Conservation (phyloP, 2,888 invertebrate species). For the Agrochola macilenta region DNA sequence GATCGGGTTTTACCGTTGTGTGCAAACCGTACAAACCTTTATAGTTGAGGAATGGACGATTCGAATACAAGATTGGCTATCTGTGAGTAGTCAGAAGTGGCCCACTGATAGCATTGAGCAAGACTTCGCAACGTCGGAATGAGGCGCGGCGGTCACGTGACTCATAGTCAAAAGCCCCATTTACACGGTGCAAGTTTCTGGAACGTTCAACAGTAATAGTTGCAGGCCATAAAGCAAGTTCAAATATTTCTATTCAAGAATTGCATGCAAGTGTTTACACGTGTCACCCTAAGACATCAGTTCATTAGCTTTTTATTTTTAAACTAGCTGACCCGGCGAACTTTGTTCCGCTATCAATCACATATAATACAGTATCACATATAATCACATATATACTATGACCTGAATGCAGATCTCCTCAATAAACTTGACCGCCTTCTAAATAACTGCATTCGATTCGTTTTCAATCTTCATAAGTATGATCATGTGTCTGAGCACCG, state of each 20-base stretch:
- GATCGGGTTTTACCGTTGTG: not conserved
- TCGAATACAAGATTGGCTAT: constrained; percentile 25
- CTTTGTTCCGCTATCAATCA: no score
- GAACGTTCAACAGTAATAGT: not conserved
- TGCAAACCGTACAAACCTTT: not conserved
- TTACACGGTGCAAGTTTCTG: not conserved
- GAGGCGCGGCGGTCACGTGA: constrained; percentile 22
- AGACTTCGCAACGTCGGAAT: constrained; percentile 8
- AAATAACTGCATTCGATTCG: no score
- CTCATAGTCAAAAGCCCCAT: not conserved
- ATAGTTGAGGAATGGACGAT: constrained; percentile 37
- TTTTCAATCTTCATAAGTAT: no score
- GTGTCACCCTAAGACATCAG: not conserved
- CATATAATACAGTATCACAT: no score
- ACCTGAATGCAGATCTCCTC: no score
- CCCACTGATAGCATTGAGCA: not conserved
- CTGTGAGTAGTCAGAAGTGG: not conserved
- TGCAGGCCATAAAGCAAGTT: not conserved
- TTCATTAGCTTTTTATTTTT: not conserved
- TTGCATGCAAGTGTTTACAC: not conserved
- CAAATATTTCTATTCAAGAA: not conserved
- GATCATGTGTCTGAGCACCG: no score
- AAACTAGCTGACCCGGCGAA: no score
- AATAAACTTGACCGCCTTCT: no score
- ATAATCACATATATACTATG: no score